Evolutionary conservation across 2,888 invertebrate species (phyloP), one percentile per base, ranked within the genome.

Genomic region (Drosophila kuntzei): DNA sequence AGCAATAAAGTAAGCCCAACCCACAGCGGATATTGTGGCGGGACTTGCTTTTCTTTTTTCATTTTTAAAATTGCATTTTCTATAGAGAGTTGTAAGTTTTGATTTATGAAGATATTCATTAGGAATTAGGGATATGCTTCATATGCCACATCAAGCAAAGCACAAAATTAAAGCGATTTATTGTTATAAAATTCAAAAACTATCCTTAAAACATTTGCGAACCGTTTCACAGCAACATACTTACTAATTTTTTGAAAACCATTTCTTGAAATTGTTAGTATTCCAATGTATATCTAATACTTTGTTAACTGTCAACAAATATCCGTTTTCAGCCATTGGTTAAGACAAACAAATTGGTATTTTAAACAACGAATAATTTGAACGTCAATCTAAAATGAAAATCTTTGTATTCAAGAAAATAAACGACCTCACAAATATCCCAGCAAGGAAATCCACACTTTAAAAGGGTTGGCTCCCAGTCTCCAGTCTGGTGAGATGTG

Each of bases 81-180:
- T 20, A 27, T 16, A 22, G 49, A 76, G 71, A 73, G 59, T 66
- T 82, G 62, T 22, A 53, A 72, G 41, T 53, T 76, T 75, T 87
- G 85, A 87, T 89, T 89, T 84, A 89, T 87, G 70, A 75, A 62
- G 59, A 74, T 63, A 67, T 71, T 79, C 76, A 78, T 87, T 85
- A 77, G 57, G 46, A 60, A 62, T 65, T 63, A 49, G 32, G 57
- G 11, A 66, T 53, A 57, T 39, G 49, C n/a, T 46, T 16, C 43
- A 66, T 60, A 37, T n/a, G 47, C 16, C 20, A 41, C 39, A 25
- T 22, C 12, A 61, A 46, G 16, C 16, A 37, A 22, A 39, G 34
- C 20, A 22, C 11, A 49, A 57, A 27, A 1, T 16, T 1, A 54
- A 34, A 9, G 14, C 54, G 25, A 53, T 53, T 41, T 53, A 53